A percentile compares a stretch with the other conserved stretches of the same genome.
These are phyloP conservation scores for Magallana nippona DNA, from an alignment of 2,888 invertebrate genomes.

Conservation along the genomic window DNA sequence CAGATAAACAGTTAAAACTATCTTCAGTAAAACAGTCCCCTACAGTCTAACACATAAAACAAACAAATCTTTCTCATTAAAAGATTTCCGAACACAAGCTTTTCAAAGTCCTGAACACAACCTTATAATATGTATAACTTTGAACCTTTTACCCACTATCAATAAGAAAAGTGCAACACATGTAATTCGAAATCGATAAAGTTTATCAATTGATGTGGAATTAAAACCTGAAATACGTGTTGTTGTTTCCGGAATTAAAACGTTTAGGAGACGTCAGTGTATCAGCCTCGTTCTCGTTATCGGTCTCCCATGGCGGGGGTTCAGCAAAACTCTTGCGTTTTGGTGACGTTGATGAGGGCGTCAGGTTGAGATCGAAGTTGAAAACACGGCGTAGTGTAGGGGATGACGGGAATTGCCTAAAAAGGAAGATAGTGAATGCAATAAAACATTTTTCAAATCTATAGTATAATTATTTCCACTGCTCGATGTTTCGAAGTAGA, in stretches of 20 bases:
- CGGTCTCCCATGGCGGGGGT: slow-evolving; percentile 53
- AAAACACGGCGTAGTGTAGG: slow-evolving; percentile 49
- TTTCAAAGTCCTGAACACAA: neutral
- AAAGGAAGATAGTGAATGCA: neutral
- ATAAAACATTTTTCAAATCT: neutral
- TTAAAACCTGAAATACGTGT: neutral
- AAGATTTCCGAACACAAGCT: no score
- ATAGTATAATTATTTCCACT: no score
- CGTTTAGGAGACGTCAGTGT: slow-evolving; percentile 46
- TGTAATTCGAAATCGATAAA: no score
- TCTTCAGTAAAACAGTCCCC: no score
- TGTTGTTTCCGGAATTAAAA: slow-evolving; percentile 25
- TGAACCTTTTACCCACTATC: no score
- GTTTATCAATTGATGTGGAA: no score
- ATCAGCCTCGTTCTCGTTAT: slow-evolving; percentile 49
- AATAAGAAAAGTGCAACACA: neutral
- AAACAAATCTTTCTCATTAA: no score
- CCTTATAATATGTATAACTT: neutral
- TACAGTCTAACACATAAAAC: no score
- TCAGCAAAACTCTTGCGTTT: slow-evolving; percentile 53
- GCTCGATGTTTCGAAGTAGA: no score
- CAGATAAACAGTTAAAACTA: no score
- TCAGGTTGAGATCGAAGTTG: slow-evolving; percentile 48
- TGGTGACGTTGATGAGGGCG: slow-evolving; percentile 54
- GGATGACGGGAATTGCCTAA: slow-evolving; percentile 25